Evolutionary conservation across 2,888 invertebrate genomes (phyloP).

Genomic region (Oscheius sp.): DNA sequence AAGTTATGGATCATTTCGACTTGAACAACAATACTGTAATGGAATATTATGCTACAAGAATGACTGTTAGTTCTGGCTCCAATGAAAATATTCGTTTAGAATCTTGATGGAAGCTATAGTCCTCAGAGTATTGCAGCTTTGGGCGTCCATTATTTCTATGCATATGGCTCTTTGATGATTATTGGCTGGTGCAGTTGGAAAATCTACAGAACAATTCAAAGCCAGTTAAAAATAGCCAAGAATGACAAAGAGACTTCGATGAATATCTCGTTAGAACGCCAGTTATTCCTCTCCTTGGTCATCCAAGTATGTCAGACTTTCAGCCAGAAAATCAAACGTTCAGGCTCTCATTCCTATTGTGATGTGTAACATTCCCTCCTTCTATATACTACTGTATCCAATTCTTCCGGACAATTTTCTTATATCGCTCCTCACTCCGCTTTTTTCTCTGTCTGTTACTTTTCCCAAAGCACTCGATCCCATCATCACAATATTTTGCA

Average conservation of each 20-base stretch:
- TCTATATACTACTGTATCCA: conserved; percentile 5
- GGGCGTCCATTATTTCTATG: conserved; percentile 2
- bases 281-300: background rate
- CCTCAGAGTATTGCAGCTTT: background rate
- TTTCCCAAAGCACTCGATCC: background rate
- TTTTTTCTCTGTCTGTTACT: background rate
- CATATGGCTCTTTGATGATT: background rate
- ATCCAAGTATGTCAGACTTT: background rate
- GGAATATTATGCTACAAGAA: conserved; percentile 1
- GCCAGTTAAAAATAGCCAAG: background rate
- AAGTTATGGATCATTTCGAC: background rate
- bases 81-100: background rate
- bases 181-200: background rate
- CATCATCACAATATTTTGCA: background rate
- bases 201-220: background rate
- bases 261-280: no score
- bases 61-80: background rate
- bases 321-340: background rate
- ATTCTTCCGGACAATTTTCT: background rate
- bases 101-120: background rate
- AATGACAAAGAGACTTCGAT: no score
- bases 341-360: background rate
- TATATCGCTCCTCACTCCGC: background rate
- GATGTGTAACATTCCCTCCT: background rate
- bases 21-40: background rate